phyloP scores from a whole-genome alignment of 1,140 invertebrate genomes.

The Neotoxoptera formosana region DNA sequence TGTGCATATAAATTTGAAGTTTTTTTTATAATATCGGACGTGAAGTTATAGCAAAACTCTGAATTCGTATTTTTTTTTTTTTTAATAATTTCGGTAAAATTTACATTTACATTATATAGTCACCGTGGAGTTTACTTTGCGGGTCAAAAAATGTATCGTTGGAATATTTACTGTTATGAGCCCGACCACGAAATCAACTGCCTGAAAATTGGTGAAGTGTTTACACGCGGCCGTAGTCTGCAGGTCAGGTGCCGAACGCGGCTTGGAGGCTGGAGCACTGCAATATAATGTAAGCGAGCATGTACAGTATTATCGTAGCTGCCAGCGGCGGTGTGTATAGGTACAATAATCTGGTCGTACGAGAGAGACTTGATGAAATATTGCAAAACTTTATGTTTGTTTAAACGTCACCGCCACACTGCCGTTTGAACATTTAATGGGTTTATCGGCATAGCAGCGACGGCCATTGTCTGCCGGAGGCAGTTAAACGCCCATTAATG shows the following conservation, averaged over 20 bases:
- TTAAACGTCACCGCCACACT: not conserved
- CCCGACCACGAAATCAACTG: not conserved
- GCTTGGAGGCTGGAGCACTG: too few species aligned
- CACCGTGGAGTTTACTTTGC: too few species aligned
- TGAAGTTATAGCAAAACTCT: too few species aligned
- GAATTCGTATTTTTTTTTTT: too few species aligned
- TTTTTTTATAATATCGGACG: too few species aligned
- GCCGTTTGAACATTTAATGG: constrained; percentile 9
- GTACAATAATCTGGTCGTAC: not conserved
- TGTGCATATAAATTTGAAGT: too few species aligned
- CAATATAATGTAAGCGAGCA: not conserved
- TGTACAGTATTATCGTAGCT: not conserved
- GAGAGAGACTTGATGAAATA: not conserved
- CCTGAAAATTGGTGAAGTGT: not conserved
- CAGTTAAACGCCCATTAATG: constrained; percentile 15
- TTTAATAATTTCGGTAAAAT: too few species aligned
- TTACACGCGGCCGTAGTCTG: not conserved
- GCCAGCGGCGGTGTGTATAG: not conserved
- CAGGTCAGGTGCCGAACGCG: not conserved
- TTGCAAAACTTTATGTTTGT: constrained; percentile 18
- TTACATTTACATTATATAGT: too few species aligned
- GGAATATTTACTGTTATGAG: not conserved
- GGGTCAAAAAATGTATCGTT: not conserved
- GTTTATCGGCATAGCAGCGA: not conserved
- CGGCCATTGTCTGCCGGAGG: not conserved